Evolutionary conservation across 2,113 vertebrate species (phyloP), one percentile per base, ranked within the genome.

Genomic region (Rissa tridactyla): DNA sequence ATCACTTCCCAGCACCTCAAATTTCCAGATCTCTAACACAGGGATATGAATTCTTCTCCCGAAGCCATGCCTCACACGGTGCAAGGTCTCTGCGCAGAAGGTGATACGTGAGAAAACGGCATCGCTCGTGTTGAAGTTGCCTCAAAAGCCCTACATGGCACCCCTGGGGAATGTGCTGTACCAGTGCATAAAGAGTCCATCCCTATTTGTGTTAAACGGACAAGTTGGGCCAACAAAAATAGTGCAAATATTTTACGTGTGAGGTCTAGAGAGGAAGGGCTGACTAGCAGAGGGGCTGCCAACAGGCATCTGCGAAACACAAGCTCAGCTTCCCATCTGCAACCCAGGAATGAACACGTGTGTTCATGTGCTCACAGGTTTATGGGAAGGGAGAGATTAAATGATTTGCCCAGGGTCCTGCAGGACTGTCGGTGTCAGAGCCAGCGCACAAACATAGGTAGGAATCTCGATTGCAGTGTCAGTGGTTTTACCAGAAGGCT

Each of bases 361-460:
- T 58, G 36, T 75, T 58, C 55, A 3, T 7, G 44, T 49, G 30
- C 62, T 76, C 40, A 57, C 13, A 10, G 42, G 30, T 60, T 40
- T 55, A 61, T 34, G 38, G 44, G 42, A 57, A 91, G 19, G 34
- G 18, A 46, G 65, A 71, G 26, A 44, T 58, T 52, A 76, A 88
- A 42, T 27, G 3, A 30, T 36, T 68, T 76, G 15, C 27, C 22
- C 57, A 32, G 52, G 26, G 38, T 60, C 27, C 32, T 49, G 49
- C 44, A 46, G 65, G 44, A n/a, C 40, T 34, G 17, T 60, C 16
- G 3, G n/a, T 92, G 73, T 42, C 40, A 7, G 2, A 84, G 60
- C 38, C 69, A 81, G 57, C 0, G 0, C 38, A 40, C 17, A 17
- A 42, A 34, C 7, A 2, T 34, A 26, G 13, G 44, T 10, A 23